These are phyloP conservation scores for Himantopus leucocephalus DNA, from an alignment of 2,113 vertebrate genomes.

Conservation along the genomic window DNA sequence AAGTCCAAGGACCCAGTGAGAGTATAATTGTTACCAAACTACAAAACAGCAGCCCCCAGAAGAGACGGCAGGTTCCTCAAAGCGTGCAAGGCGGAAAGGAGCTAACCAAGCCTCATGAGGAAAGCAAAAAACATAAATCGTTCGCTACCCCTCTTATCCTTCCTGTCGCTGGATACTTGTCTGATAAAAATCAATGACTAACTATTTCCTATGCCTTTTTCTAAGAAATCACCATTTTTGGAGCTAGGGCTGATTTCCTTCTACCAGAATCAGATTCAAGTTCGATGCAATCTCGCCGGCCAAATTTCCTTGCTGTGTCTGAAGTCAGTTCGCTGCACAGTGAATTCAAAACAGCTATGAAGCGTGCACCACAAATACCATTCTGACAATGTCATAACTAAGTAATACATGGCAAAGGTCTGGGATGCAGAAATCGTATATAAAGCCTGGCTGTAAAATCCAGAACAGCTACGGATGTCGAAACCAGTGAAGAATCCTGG, in stretches of 20 bases:
- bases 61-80: not conserved
- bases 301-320: slow-evolving; percentile 25
- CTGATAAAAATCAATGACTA: slow-evolving; percentile 40
- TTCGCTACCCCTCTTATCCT: not conserved
- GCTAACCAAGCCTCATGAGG: not conserved
- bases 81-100: not conserved
- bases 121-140: not conserved
- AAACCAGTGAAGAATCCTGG: not conserved
- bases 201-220: slow-evolving; percentile 18
- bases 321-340: slow-evolving; percentile 15
- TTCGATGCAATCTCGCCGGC: not conserved
- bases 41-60: not conserved
- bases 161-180: not conserved
- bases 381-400: slow-evolving; percentile 56
- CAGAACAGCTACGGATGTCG: not conserved
- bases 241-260: not conserved
- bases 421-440: not conserved
- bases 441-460: slow-evolving; percentile 29
- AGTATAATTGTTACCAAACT: not conserved
- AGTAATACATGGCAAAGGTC: slow-evolving; percentile 26
- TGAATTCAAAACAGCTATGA: slow-evolving; percentile 48
- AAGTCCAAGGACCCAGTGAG: not conserved
- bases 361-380: slow-evolving; percentile 20
- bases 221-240: slow-evolving; percentile 10
- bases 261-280: not conserved